A percentile compares a stretch with the other conserved stretches of the same genome.
phyloP scores from a whole-genome alignment of 1,140 invertebrate species.

The Heliconius hermathena region DNA sequence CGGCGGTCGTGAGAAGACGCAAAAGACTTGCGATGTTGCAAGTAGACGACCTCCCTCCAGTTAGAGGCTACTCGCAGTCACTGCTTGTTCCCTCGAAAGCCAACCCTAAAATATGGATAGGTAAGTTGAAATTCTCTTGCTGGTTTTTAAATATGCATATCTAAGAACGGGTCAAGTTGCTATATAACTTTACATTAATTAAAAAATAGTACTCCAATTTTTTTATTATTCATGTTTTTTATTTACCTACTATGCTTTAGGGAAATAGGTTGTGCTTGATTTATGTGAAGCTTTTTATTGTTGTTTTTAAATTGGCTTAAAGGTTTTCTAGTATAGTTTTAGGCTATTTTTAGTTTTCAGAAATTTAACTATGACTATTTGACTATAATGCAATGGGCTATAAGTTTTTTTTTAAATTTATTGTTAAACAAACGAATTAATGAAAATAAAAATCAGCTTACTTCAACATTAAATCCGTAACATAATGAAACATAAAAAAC shows the following conservation, averaged over 20 bases:
- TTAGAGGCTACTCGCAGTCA: slow-evolving; percentile 84
- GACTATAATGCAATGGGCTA: neutral
- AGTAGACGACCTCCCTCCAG: slow-evolving; percentile 85
- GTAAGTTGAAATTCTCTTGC: slow-evolving; percentile 61
- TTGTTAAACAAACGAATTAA: no score
- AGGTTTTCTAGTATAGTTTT: neutral
- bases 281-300: neutral
- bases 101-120: slow-evolving; percentile 90
- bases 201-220: slow-evolving; percentile 11
- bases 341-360: neutral
- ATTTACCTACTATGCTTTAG: neutral
- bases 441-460: no score
- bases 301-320: neutral
- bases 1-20: slow-evolving; percentile 84
- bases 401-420: no score
- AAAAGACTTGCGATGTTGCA: slow-evolving; percentile 86
- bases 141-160: slow-evolving; percentile 6
- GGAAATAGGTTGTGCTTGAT: slow-evolving; percentile 6
- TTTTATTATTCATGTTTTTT: slow-evolving; percentile 7
- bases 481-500: neutral
- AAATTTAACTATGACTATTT: neutral
- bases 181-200: slow-evolving; percentile 23
- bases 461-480: no score
- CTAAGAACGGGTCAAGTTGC: slow-evolving; percentile 10
- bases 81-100: slow-evolving; percentile 87